phyloP scores from a whole-genome alignment of 2,888 invertebrate species.

The Eupithecia dodoneata region DNA sequence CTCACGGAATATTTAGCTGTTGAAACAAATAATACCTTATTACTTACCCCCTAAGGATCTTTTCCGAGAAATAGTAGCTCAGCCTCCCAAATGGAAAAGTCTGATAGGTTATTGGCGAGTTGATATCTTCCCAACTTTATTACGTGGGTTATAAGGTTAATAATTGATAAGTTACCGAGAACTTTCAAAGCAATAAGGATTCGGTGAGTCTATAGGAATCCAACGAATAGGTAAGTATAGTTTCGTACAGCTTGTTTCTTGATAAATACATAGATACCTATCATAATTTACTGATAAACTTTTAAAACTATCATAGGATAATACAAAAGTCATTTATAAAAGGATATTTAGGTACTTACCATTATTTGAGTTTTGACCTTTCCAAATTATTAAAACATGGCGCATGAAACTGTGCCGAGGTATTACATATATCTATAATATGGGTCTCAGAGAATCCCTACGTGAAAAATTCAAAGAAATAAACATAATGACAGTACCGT shows the following conservation, averaged over 20 bases:
- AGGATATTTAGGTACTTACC: too few relatives aligned
- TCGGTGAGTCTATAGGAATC: slow-evolving; percentile 1
- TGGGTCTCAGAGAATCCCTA: too few relatives aligned
- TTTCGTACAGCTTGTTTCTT: neutral
- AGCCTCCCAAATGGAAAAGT: slow-evolving; percentile 28
- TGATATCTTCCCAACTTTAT: slow-evolving; percentile 36
- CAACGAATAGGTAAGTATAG: neutral
- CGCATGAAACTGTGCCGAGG: too few relatives aligned
- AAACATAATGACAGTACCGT: too few relatives aligned
- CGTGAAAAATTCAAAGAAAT: too few relatives aligned
- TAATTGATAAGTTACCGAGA: neutral
- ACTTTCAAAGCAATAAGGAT: neutral
- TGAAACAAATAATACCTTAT: slow-evolving; percentile 12
- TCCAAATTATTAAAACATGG: too few relatives aligned
- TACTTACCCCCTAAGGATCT: slow-evolving; percentile 12
- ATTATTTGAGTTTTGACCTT: too few relatives aligned
- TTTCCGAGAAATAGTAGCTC: slow-evolving; percentile 1
- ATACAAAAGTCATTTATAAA: too few relatives aligned
- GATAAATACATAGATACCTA: neutral
- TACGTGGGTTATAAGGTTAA: slow-evolving; percentile 30
- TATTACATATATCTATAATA: too few relatives aligned
- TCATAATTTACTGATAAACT: too few relatives aligned
- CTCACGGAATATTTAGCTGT: slow-evolving; percentile 9
- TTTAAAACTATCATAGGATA: too few relatives aligned
- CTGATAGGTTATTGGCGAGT: slow-evolving; percentile 30